Conservation (phyloP, 2,888 invertebrate genomes). For the Vesta saturnalis region DNA sequence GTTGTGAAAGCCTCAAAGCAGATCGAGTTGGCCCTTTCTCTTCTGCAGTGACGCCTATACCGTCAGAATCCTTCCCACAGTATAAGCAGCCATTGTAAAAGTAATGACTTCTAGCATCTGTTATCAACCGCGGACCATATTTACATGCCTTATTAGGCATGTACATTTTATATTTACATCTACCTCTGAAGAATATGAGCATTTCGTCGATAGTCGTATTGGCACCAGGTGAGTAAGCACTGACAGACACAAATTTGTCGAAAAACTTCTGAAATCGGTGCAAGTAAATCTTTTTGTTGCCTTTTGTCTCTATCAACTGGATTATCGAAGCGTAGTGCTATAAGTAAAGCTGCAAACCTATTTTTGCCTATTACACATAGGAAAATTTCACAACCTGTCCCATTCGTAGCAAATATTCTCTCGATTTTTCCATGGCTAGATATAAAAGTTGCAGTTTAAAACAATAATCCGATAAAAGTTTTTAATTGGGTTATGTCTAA, state of each 20-base stretch:
- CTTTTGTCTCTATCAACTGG: constrained; percentile 30
- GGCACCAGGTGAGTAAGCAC: constrained; percentile 4
- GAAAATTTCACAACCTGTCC: constrained; percentile 44
- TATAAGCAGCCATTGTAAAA: neutral
- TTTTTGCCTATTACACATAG: constrained; percentile 40
- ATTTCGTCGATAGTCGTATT: constrained; percentile 32
- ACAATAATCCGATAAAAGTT: constrained; percentile 43
- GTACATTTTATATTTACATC: neutral
- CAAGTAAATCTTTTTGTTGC: constrained; percentile 31
- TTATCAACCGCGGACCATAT: neutral
- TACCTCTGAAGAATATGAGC: neutral
- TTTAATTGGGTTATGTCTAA: constrained; percentile 38
- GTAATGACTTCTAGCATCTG: constrained; percentile 3
- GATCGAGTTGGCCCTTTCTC: neutral
- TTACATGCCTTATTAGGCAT: neutral
- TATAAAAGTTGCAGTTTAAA: constrained; percentile 39
- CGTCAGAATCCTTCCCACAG: too few relatives aligned
- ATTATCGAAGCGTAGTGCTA: constrained; percentile 45
- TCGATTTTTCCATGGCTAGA: constrained; percentile 43
- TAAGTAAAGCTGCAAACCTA: constrained; percentile 38
- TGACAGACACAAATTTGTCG: constrained; percentile 18
- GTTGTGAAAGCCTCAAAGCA: neutral
- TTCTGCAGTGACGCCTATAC: too few relatives aligned
- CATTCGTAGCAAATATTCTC: constrained; percentile 43
- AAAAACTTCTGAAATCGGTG: constrained; percentile 33